phyloP scores from a whole-genome alignment of 2,797 vertebrate genomes.

The Xiphophorus birchmanni region DNA sequence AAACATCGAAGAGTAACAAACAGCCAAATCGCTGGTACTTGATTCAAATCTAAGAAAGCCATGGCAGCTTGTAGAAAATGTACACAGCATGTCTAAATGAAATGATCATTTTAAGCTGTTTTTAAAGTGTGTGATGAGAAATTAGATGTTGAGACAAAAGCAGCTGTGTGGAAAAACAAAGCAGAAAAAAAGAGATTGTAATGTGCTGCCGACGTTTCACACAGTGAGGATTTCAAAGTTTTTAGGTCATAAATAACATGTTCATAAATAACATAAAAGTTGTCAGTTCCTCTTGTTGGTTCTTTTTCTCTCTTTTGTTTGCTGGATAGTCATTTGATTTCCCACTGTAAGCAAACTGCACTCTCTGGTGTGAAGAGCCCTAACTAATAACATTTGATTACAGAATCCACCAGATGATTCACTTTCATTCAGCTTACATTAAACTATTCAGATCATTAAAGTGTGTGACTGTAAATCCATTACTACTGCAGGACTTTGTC shows the following conservation, averaged over 20 bases:
- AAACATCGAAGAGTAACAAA: neutral
- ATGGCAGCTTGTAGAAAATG: neutral
- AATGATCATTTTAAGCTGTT: neutral
- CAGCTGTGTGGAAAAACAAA: neutral
- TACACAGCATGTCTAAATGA: neutral
- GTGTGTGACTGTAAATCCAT: slow-evolving; percentile 18
- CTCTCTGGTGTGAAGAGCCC: neutral
- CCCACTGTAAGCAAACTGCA: neutral
- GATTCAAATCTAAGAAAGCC: neutral
- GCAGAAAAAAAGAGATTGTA: neutral
- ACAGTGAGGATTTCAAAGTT: too few relatives aligned
- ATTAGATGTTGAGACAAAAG: neutral
- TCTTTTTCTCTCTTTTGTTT: neutral
- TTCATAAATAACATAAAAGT: too few relatives aligned
- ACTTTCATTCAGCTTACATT: neutral
- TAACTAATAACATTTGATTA: neutral
- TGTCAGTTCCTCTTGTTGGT: too few relatives aligned
- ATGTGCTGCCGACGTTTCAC: too few relatives aligned
- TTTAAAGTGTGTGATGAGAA: neutral
- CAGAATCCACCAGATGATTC: neutral
- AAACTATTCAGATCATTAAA: neutral
- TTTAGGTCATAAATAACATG: too few relatives aligned
- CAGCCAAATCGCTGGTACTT: neutral
- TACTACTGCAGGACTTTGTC: slow-evolving; percentile 12
- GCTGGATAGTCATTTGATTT: neutral